Evolutionary conservation across 1,140 invertebrate species (phyloP).

Genomic region (Drosophila rufa): DNA sequence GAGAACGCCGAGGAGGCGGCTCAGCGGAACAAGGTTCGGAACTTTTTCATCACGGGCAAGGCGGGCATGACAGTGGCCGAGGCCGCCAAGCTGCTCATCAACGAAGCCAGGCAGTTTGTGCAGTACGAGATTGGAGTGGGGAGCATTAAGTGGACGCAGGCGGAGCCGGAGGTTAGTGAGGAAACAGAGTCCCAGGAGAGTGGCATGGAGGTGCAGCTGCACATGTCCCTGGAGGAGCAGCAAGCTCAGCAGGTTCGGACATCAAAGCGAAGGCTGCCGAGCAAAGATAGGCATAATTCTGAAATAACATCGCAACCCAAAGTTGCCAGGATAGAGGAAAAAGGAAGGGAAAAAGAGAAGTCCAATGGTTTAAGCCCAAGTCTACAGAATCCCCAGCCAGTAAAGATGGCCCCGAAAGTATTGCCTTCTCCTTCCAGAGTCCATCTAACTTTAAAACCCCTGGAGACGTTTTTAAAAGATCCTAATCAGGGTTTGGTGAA

Average conservation of each 20-base stretch:
- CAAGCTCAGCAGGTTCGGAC: not conserved
- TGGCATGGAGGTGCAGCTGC: conserved; percentile 11
- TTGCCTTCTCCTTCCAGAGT: not conserved
- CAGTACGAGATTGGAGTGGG: conserved; percentile 88
- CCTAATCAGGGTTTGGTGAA: not conserved
- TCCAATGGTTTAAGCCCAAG: too few species aligned
- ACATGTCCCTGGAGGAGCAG: conserved; percentile 57
- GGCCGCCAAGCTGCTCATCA: conserved; percentile 92
- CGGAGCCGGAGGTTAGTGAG: not conserved
- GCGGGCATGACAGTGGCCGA: conserved; percentile 92
- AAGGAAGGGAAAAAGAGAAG: too few species aligned
- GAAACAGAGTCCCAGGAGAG: not conserved
- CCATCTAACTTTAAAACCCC: not conserved
- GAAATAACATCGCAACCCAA: not conserved
- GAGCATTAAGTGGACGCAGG: conserved; percentile 87
- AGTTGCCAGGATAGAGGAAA: conserved; percentile 15
- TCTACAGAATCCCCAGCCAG: too few species aligned
- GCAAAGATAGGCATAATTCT: not conserved
- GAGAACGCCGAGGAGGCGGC: conserved; percentile 89
- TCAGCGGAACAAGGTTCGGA: conserved; percentile 89
- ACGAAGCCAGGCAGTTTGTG: conserved; percentile 91
- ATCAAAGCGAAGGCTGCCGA: conserved; percentile 21
- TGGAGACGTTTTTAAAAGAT: not conserved
- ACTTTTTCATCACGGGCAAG: conserved; percentile 93
- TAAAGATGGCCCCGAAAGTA: not conserved